Percentiles rank a stretch among this genome's conserved stretches.
phyloP scores from a whole-genome alignment of 2,113 vertebrate genomes.

The Cygnus atratus region DNA sequence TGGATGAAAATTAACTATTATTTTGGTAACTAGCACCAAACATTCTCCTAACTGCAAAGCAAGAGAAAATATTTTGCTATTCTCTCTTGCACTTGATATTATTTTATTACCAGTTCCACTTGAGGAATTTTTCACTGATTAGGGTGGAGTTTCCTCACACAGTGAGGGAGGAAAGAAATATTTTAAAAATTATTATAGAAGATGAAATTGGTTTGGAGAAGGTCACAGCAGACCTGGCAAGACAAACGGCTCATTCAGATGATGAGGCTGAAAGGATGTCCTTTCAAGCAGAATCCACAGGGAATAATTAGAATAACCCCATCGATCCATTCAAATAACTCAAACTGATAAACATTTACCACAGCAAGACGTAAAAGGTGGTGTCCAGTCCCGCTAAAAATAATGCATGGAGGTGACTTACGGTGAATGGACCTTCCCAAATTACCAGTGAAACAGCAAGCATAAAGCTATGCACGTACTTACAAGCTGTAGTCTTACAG shows the following conservation, averaged over 20 bases:
- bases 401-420: not conserved
- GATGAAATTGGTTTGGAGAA: not conserved
- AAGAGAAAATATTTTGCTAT: constrained; percentile 6
- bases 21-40: constrained; percentile 16
- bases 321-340: not conserved
- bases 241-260: not conserved
- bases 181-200: not conserved
- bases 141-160: constrained; percentile 23
- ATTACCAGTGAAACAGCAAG: not conserved
- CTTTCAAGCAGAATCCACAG: not conserved
- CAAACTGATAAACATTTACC: not conserved
- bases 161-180: not conserved
- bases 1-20: not conserved
- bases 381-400: not conserved
- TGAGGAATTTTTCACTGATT: not conserved
- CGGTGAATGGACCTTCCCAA: not conserved
- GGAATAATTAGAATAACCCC: not conserved
- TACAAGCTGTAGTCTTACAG: not conserved
- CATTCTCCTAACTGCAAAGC: not conserved
- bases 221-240: not conserved
- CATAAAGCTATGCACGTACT: not conserved
- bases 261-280: not conserved
- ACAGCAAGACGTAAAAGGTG: not conserved
- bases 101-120: not conserved
- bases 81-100: constrained; percentile 18